Evolutionary conservation across 1,140 invertebrate genomes (phyloP).

Genomic region (Diachasmimorpha longicaudata): DNA sequence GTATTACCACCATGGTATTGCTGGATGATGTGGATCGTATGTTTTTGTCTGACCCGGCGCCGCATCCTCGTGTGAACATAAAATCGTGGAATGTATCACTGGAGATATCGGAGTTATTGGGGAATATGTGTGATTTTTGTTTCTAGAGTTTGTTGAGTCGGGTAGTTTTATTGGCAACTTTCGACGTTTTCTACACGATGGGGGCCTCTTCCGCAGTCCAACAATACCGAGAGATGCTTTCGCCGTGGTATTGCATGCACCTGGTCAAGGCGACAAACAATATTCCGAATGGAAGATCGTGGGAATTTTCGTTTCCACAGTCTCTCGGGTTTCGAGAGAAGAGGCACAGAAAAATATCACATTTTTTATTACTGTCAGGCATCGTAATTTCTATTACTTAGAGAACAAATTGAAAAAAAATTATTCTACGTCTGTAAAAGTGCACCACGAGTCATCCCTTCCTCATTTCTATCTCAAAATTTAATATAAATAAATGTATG

Average conservation of each 20-base stretch:
- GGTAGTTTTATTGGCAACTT: conserved; percentile 6
- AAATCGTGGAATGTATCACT: conserved; percentile 2
- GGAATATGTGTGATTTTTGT: not conserved
- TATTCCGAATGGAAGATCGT: conserved; percentile 23
- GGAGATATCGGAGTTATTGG: conserved; percentile 14
- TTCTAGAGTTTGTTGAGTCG: not conserved
- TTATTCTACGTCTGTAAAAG: too few species aligned
- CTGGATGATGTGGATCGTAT: not conserved
- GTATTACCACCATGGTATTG: conserved; percentile 30
- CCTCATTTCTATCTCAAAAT: too few species aligned
- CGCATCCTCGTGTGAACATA: not conserved
- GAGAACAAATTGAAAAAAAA: too few species aligned
- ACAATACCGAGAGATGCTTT: not conserved
- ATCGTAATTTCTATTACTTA: too few species aligned
- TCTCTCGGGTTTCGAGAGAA: not conserved
- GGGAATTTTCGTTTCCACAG: conserved; percentile 16
- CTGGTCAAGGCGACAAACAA: conserved; percentile 15
- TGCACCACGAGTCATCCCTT: too few species aligned
- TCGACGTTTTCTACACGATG: not conserved
- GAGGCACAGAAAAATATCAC: not conserved
- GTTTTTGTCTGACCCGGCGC: not conserved
- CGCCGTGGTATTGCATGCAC: not conserved
- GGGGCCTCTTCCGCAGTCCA: conserved; percentile 23
- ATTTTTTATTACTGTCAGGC: not conserved
- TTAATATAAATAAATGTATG: too few species aligned